Conservation (phyloP, 2,113 vertebrate genomes). For the Dolichallabes microphthalmus region DNA sequence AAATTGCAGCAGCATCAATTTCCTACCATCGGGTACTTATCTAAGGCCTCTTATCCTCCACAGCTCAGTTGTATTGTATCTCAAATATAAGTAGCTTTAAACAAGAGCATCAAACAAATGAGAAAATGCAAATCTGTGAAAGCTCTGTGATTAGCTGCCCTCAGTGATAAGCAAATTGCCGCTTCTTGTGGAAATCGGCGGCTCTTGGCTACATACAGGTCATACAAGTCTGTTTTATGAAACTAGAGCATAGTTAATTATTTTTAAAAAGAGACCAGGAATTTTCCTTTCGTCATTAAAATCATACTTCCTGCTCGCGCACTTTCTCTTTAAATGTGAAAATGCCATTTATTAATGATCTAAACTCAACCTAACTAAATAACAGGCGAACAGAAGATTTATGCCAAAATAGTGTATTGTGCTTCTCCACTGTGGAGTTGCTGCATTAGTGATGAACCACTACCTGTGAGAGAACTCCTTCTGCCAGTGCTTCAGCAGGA, state of each 20-base stretch:
- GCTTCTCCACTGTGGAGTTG: background rate
- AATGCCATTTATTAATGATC: background rate
- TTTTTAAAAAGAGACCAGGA: background rate
- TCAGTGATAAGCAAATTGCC: background rate
- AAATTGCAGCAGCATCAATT: background rate
- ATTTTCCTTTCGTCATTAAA: background rate
- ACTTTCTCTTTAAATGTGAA: background rate
- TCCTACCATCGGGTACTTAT: too few species aligned
- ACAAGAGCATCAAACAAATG: background rate
- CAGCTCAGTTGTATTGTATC: background rate
- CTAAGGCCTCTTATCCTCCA: background rate
- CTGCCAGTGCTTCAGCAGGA: conserved; percentile 88
- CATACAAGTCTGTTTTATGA: background rate
- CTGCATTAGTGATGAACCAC: conserved; percentile 47
- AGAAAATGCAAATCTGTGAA: conserved; percentile 16
- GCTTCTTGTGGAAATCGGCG: background rate
- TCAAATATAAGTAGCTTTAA: background rate
- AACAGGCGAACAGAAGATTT: background rate
- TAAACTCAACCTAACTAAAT: background rate
- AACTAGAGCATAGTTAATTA: background rate
- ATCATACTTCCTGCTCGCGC: background rate
- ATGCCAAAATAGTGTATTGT: background rate
- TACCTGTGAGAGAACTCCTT: conserved; percentile 92
- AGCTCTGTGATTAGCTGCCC: background rate
- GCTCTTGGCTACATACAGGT: background rate